Percentiles rank a stretch among this genome's conserved stretches.
Evolutionary conservation across 2,797 vertebrate species (phyloP).

Genomic region (Lindbergichthys nudifrons): DNA sequence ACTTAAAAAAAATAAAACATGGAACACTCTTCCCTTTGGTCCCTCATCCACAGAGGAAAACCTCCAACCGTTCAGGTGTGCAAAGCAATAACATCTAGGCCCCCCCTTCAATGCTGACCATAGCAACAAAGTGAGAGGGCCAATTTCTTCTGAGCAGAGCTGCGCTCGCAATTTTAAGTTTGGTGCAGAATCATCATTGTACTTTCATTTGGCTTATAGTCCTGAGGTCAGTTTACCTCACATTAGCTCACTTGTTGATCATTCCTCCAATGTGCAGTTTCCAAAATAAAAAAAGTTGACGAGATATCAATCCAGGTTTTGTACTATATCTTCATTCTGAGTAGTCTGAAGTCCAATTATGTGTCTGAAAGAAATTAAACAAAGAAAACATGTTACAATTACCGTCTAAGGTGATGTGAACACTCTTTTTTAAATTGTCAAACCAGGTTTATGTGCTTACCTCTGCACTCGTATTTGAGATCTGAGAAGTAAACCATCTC

Average conservation of each 20-base stretch:
- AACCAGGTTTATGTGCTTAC: constrained; percentile 75
- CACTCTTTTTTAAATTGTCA: not conserved
- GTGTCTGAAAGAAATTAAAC: constrained; percentile 86
- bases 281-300: constrained; percentile 85
- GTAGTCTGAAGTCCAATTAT: constrained; percentile 83
- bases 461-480: constrained; percentile 99
- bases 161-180: constrained; percentile 82
- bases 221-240: constrained; percentile 86
- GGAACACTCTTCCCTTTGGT: constrained; percentile 79
- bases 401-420: not conserved
- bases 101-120: constrained; percentile 66
- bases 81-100: constrained; percentile 72
- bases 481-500: constrained; percentile 99
- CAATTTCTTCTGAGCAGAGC: constrained; percentile 79
- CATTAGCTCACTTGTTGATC: constrained; percentile 82
- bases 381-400: constrained; percentile 38
- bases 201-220: constrained; percentile 79
- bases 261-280: constrained; percentile 85
- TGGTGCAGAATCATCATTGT: constrained; percentile 79
- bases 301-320: constrained; percentile 83
- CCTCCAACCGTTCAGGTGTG: constrained; percentile 78
- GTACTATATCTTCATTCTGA: constrained; percentile 66
- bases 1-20: constrained; percentile 36
- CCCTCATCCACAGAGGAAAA: constrained; percentile 74
- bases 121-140: constrained; percentile 67